Conservation (phyloP, 2,113 vertebrate species). For the Erythrocercus mccallii region DNA sequence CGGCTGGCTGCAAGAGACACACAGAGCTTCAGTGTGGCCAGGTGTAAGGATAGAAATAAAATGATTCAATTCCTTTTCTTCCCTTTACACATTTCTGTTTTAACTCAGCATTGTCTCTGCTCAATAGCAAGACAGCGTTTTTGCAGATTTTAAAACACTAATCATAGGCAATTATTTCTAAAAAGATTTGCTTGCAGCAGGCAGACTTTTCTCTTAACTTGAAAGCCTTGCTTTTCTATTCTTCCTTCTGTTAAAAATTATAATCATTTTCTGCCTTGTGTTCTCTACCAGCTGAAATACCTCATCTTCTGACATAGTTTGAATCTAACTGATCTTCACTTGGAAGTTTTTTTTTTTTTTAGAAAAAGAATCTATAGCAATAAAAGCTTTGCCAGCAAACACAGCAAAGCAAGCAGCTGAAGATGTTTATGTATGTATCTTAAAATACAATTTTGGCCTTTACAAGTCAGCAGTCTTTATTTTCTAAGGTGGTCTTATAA, state of each 20-base stretch:
- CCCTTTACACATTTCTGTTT: conserved; percentile 40
- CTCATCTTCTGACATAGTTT: conserved; percentile 16
- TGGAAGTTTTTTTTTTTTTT: neutral
- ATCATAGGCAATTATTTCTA: conserved; percentile 38
- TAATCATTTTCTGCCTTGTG: conserved; percentile 30
- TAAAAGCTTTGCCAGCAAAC: conserved; percentile 4
- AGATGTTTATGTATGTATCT: neutral
- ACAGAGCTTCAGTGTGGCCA: neutral
- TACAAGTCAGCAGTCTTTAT: neutral
- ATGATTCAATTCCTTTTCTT: neutral
- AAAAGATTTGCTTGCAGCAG: conserved; percentile 31
- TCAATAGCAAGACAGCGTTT: conserved; percentile 38
- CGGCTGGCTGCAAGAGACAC: neutral
- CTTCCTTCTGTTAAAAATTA: conserved; percentile 25
- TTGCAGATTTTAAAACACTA: conserved; percentile 37
- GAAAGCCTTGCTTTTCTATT: conserved; percentile 35
- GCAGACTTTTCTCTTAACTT: conserved; percentile 29
- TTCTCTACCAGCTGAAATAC: conserved; percentile 41
- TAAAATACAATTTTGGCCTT: neutral
- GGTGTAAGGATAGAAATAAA: conserved; percentile 37
- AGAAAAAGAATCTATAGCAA: neutral
- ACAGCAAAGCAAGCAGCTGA: conserved; percentile 30
- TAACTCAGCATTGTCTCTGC: conserved; percentile 28
- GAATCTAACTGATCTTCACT: conserved; percentile 11
- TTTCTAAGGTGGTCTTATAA: neutral